Evolutionary conservation across 2,888 invertebrate genomes (phyloP).

Genomic region (Melanostoma mellinum): DNA sequence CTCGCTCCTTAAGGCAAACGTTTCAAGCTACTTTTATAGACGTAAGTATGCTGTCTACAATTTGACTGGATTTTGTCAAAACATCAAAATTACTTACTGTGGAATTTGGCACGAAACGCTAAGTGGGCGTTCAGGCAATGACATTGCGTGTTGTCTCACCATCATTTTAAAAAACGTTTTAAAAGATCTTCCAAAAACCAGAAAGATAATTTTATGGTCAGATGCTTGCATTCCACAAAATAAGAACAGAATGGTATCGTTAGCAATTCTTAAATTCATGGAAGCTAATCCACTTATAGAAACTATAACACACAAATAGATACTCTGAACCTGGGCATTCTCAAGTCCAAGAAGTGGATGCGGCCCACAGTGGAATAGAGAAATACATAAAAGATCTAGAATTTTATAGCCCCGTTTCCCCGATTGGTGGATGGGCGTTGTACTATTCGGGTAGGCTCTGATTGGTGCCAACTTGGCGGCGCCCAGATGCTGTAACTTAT

Average conservation of each 20-base stretch:
- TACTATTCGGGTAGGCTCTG: too few relatives aligned
- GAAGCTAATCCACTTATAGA: background rate
- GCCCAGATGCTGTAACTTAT: too few relatives aligned
- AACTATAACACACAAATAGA: background rate
- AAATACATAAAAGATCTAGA: background rate
- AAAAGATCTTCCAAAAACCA: too few relatives aligned
- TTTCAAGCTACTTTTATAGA: slow-evolving; percentile 19
- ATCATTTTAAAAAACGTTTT: too few relatives aligned
- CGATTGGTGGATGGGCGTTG: too few relatives aligned
- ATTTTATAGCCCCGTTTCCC: background rate
- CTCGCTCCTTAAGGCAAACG: slow-evolving; percentile 9
- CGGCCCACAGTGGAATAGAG: slow-evolving; percentile 2
- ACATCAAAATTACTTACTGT: background rate
- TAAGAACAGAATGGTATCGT: background rate
- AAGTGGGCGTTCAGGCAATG: slow-evolving; percentile 14
- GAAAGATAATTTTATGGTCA: background rate
- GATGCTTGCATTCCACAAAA: background rate
- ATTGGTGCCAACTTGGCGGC: too few relatives aligned
- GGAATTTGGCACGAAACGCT: slow-evolving; percentile 22
- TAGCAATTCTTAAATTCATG: background rate
- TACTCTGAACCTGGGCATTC: background rate
- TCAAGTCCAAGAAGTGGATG: background rate
- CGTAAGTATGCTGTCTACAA: slow-evolving; percentile 20
- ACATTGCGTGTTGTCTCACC: slow-evolving; percentile 34
- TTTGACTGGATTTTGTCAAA: slow-evolving; percentile 14